Conservation (phyloP, 1,140 invertebrate species). For the Bombus superbus region DNA sequence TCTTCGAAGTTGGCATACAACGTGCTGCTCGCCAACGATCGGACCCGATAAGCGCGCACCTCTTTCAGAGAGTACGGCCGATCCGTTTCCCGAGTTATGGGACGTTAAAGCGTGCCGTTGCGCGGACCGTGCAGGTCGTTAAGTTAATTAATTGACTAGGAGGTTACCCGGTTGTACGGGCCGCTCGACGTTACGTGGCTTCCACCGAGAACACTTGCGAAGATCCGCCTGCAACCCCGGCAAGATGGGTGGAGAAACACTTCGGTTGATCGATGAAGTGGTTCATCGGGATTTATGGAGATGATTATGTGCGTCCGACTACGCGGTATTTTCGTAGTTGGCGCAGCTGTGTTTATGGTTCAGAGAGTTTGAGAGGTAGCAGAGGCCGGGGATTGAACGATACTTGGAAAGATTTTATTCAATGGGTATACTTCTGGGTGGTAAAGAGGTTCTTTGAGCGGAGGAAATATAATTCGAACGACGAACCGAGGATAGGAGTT, state of each 20-base stretch:
- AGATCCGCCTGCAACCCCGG: neutral
- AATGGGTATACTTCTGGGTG: neutral
- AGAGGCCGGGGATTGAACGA: neutral
- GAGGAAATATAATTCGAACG: neutral
- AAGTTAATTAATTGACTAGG: conserved; percentile 68
- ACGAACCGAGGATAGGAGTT: neutral
- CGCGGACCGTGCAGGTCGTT: conserved; percentile 53
- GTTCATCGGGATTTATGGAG: conserved; percentile 24
- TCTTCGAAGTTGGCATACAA: conserved; percentile 5
- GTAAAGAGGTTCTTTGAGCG: neutral
- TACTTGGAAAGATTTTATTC: neutral
- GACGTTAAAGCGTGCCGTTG: conserved; percentile 12
- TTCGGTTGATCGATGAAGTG: conserved; percentile 19
- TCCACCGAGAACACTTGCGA: conserved; percentile 12
- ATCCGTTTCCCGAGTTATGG: conserved; percentile 22
- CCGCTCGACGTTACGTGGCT: neutral
- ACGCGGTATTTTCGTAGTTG: neutral
- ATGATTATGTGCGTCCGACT: neutral
- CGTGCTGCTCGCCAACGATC: conserved; percentile 2
- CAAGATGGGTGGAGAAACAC: neutral
- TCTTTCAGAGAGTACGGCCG: neutral
- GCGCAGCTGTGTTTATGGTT: neutral
- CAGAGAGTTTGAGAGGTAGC: no score
- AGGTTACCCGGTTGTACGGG: neutral
- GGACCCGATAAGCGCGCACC: conserved; percentile 1